Base-by-base conservation (phyloP, 2,888 invertebrate genomes). In the Drosophila imparisetae region DNA sequence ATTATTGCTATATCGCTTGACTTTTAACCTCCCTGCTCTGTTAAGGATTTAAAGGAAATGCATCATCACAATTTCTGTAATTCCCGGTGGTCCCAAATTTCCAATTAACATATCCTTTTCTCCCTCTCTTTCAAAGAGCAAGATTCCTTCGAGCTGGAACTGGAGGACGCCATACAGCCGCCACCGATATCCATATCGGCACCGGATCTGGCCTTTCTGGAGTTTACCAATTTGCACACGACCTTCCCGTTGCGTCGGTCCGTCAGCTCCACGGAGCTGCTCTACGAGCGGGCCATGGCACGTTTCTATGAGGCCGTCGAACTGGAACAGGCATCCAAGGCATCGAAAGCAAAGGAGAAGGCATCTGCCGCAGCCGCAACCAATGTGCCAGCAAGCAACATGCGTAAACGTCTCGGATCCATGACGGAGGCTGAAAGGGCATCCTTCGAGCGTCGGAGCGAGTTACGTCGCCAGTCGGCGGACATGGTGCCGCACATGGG, bases 121-220 rank as follows among this genome's bases (percentile, higher is more conserved):
- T 32, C 27, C 10, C 8, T 52, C 52, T 53, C 27, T 18, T 21
- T 6, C 13, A 15, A 85, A 93, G 93, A 92, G 89, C 93, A 94
- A 90, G 94, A 94, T 92, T 95, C 95, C 81, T 94, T 95, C 86
- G 94, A 94, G 90, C 93, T 95, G 91, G 95, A 95, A 80, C 92
- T 95, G 88, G 95, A 95, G 90, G 95, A 96, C 74, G 94, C 95
- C 66, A 93, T 95, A 57, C 94, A 96, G 45, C 96, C 97, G 50
- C 97, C 97, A 6, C 96, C 96, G 18, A 94, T 97, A 83, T 97
- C 97, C 0, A 94, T 97, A 59, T 97, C 97, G 0, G 95, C 97
- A 15, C 97, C 97, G 0, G 97, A 97, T 91, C 93, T 97, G 68
- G 95, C 95, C 84, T 94, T 94, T 57, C 94, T 95, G 83, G 94